A percentile compares a stretch with the other conserved stretches of the same genome.
Conservation (phyloP, 2,888 invertebrate species). For the Dendrolimus pini region DNA sequence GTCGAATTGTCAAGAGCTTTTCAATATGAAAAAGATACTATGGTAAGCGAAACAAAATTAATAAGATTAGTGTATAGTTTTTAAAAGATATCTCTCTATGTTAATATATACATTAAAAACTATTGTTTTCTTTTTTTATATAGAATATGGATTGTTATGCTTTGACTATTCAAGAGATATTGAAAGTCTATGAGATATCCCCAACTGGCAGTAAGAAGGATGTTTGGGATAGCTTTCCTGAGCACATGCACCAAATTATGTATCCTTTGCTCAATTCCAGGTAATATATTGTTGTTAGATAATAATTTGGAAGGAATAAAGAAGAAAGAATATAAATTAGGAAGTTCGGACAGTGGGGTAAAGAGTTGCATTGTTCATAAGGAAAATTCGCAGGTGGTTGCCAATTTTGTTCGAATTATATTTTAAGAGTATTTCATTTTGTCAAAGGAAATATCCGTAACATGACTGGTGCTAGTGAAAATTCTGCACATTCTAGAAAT, state of each 20-base stretch:
- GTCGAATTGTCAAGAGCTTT: conserved; percentile 83
- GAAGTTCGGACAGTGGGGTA: too few species aligned
- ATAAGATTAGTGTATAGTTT: too few species aligned
- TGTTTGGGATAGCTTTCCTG: conserved; percentile 83
- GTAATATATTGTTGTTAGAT: conserved; percentile 36
- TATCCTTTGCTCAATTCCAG: conserved; percentile 84
- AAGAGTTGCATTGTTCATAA: too few species aligned
- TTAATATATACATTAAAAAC: too few species aligned
- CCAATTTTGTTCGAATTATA: too few species aligned
- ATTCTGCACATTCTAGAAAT: too few species aligned
- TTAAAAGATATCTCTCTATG: too few species aligned
- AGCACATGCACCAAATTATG: conserved; percentile 85
- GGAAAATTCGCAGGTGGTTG: too few species aligned
- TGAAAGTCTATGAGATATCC: conserved; percentile 83
- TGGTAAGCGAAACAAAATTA: conserved; percentile 42
- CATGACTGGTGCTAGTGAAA: too few species aligned
- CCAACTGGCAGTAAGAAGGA: conserved; percentile 78
- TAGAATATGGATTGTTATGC: conserved; percentile 87
- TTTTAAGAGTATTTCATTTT: too few species aligned
- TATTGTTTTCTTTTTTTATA: conserved; percentile 3
- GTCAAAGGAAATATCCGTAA: too few species aligned
- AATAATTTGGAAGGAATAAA: conserved; percentile 4
- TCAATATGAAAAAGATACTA: conserved; percentile 86
- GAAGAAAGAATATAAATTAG: too few species aligned
- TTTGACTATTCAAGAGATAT: conserved; percentile 87